Percentiles rank a stretch among this genome's conserved stretches.
phyloP scores from a whole-genome alignment of 2,113 vertebrate genomes.

The Psittacus erithacus region DNA sequence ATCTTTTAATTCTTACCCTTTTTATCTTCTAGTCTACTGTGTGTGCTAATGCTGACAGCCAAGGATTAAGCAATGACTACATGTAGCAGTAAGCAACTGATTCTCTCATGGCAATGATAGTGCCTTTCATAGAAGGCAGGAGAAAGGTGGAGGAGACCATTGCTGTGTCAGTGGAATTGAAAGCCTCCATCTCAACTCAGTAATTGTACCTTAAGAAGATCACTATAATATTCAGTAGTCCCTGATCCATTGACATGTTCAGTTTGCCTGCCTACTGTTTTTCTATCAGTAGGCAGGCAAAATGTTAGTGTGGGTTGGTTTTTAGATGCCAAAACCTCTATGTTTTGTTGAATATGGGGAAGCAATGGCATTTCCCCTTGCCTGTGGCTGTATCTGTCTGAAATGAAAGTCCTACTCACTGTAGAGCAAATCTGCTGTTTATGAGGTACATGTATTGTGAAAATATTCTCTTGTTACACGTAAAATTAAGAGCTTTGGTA shows the following conservation, averaged over 20 bases:
- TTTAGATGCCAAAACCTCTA: neutral
- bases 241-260: neutral
- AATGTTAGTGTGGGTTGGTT: neutral
- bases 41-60: neutral
- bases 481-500: neutral
- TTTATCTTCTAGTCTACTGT: neutral
- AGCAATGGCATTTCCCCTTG: neutral
- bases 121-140: neutral
- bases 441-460: accelerated
- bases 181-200: neutral
- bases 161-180: neutral
- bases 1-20: neutral
- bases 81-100: neutral
- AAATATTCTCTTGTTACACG: neutral
- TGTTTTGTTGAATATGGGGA: neutral
- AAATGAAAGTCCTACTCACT: neutral
- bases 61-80: neutral
- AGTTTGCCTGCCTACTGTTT: neutral
- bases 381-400: neutral
- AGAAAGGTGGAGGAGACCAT: neutral
- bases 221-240: neutral
- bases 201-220: neutral
- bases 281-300: neutral
- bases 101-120: neutral
- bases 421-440: neutral